These are phyloP conservation scores for Orthonevra nobilis DNA, from an alignment of 2,888 invertebrate genomes.

Conservation along the genomic window DNA sequence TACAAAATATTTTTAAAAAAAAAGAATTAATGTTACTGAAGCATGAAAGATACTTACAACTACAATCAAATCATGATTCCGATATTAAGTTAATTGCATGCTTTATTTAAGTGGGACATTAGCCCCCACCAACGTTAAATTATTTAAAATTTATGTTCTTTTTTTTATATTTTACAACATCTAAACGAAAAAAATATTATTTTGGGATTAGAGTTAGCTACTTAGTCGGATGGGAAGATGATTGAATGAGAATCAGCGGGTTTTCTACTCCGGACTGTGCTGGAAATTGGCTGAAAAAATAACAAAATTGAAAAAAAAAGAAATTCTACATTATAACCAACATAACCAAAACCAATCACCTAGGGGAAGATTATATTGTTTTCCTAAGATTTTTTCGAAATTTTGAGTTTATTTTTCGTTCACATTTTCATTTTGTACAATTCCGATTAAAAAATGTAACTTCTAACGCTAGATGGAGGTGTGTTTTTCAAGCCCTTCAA, in stretches of 20 bases:
- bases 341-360: conserved; percentile 63
- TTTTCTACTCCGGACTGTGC: conserved; percentile 71
- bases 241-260: conserved; percentile 66
- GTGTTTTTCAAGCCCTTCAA: conserved; percentile 55
- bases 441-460: conserved; percentile 1
- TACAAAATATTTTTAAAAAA: not conserved
- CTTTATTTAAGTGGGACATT: conserved; percentile 37
- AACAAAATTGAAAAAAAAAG: conserved; percentile 65
- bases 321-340: conserved; percentile 66
- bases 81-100: conserved; percentile 57
- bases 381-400: not conserved
- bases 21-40: not conserved
- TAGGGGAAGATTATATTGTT: conserved; percentile 52
- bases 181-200: conserved; percentile 26
- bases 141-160: conserved; percentile 1
- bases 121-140: not conserved
- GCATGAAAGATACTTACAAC: conserved; percentile 64
- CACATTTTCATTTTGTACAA: conserved; percentile 35
- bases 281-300: conserved; percentile 71
- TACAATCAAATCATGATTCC: conserved; percentile 58
- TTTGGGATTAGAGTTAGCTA: conserved; percentile 54
- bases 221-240: conserved; percentile 70
- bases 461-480: conserved; percentile 61
- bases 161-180: conserved; percentile 39
- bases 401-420: conserved; percentile 5